Evolutionary conservation across 2,888 invertebrate genomes (phyloP), one percentile per base, ranked within the genome.

Genomic region (Campoplex nolae): DNA sequence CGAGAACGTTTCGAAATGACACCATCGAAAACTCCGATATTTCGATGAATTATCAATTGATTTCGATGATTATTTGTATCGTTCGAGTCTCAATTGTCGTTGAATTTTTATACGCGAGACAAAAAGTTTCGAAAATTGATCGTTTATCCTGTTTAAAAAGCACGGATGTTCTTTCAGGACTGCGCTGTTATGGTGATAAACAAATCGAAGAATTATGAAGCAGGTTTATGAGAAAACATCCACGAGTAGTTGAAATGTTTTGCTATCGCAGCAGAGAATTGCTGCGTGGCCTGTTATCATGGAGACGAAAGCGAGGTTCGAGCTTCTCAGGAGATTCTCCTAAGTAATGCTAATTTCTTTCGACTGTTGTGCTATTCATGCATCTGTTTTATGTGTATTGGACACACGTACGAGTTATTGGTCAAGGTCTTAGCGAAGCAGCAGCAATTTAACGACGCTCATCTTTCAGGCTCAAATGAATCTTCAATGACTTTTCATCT

Each of bases 311-410:
- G 23, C 42, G 74, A 75, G 79, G 79, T 48, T 45, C 51, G 51
- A 74, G 42, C 38, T 23, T 38, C 18, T 18, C 23, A 7, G 83
- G 45, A 73, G 68, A 77, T 82, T 58, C 65, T 82, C 78, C 75
- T 77, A 84, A 84, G 82, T 84, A 79, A 87, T 82, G 87, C 70
- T 87, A 87, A 87, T 87, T 83, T 71, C 74, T 58, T 67, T 76
- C 48, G 51, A 76, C 48, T 81, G 70, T 81, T 74, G 51, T 73
- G 13, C n/a, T 68, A 74, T n/a, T 48, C 73, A 35, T 48, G 67
- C 67, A 48, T 56, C 32, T 79, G 28, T 23, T 58, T 56, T 65
- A 65, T 67, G 56, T 42, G 56, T 58, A 48, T 4, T 23, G 28
- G 51, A 51, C 54, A 54, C 54, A 32, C 28, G n/a, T n/a, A n/a